Conservation (phyloP, 2,888 invertebrate species). For the Sipha maydis region DNA sequence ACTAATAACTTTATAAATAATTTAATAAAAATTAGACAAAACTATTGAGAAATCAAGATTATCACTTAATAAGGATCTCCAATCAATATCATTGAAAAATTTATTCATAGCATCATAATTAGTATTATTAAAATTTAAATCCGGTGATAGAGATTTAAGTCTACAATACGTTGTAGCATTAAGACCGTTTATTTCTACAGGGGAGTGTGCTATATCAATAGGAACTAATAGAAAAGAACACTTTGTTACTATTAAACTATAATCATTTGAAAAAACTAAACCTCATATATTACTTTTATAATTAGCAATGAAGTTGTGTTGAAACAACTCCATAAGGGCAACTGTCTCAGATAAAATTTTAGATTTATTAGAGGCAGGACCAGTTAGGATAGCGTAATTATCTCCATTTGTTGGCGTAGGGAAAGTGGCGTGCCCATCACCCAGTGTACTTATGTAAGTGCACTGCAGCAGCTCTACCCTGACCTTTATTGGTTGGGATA, state of each 20-base stretch:
- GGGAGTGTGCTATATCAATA: neutral
- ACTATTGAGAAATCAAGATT: neutral
- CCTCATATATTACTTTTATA: too few relatives aligned
- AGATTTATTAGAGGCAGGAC: too few relatives aligned
- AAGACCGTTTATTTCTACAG: neutral
- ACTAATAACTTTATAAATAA: neutral
- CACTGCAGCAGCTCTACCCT: too few relatives aligned
- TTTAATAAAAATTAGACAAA: neutral
- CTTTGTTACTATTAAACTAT: neutral
- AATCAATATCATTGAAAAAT: neutral
- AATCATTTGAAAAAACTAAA: neutral
- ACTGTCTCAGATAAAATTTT: too few relatives aligned
- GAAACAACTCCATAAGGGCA: too few relatives aligned
- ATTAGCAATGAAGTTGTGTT: too few relatives aligned
- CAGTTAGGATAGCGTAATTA: too few relatives aligned
- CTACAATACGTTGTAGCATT: neutral
- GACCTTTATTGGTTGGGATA: too few relatives aligned
- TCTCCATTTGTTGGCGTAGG: too few relatives aligned
- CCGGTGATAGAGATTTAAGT: neutral
- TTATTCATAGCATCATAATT: slow-evolving; percentile 10
- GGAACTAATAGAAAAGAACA: neutral
- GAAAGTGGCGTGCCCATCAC: too few relatives aligned
- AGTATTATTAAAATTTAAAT: neutral
- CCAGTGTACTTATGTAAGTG: too few relatives aligned
- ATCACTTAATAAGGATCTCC: neutral